A percentile compares a stretch with the other conserved stretches of the same genome.
These are phyloP conservation scores for Xiphias gladius DNA, from an alignment of 2,113 vertebrate species.

Conservation along the genomic window DNA sequence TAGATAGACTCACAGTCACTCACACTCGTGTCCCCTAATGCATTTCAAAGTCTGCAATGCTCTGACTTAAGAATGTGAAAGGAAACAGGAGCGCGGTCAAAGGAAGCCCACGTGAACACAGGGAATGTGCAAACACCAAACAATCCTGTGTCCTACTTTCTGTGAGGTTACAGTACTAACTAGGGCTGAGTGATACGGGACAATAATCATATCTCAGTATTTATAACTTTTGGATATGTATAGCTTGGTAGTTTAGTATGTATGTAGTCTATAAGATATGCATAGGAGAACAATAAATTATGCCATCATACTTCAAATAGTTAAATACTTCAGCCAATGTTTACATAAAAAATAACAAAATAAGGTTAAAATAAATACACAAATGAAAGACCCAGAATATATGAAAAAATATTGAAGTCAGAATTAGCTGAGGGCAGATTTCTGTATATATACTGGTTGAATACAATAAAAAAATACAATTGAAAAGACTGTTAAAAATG, in stretches of 20 bases:
- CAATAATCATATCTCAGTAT: neutral
- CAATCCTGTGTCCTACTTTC: constrained; percentile 39
- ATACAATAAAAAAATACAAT: neutral
- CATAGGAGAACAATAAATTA: neutral
- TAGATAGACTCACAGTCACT: neutral
- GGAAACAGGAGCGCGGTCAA: constrained; percentile 45
- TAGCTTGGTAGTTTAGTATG: too few relatives aligned
- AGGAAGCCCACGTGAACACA: constrained; percentile 44
- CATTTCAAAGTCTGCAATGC: constrained; percentile 30
- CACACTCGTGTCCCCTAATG: neutral
- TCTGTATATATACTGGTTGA: neutral
- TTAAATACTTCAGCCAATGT: too few relatives aligned
- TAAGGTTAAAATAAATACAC: too few relatives aligned
- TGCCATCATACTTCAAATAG: neutral
- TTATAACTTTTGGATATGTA: neutral
- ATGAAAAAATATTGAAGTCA: neutral
- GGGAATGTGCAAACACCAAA: constrained; percentile 45
- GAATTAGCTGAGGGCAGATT: neutral
- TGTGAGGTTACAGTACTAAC: neutral
- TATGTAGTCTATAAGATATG: neutral
- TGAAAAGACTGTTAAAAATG: too few relatives aligned
- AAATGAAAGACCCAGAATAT: too few relatives aligned
- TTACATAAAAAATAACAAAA: too few relatives aligned
- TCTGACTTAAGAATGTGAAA: constrained; percentile 48
- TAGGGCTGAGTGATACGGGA: neutral